Conservation (phyloP, 2,888 invertebrate species). For the Exocentrus adspersus region DNA sequence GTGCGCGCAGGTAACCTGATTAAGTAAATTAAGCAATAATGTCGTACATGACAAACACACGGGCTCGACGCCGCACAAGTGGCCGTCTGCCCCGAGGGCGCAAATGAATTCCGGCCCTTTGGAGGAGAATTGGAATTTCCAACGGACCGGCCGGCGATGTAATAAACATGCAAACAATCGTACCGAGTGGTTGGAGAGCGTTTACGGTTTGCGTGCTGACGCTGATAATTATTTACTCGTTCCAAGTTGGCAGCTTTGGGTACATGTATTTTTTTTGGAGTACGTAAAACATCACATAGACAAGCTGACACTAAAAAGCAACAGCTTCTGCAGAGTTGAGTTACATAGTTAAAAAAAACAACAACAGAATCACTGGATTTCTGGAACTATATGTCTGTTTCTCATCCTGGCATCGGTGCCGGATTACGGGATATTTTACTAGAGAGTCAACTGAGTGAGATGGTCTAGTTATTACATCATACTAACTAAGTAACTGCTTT, state of each 20-base stretch:
- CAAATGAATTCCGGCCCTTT: constrained; percentile 36
- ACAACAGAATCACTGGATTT: too few relatives aligned
- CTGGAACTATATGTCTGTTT: too few relatives aligned
- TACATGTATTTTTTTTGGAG: too few relatives aligned
- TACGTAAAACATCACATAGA: too few relatives aligned
- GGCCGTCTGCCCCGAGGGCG: constrained; percentile 33
- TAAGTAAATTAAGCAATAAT: constrained; percentile 43
- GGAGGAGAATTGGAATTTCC: constrained; percentile 38
- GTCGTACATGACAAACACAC: constrained; percentile 41
- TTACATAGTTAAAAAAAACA: too few relatives aligned
- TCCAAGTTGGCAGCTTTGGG: not conserved
- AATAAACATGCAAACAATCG: constrained; percentile 36
- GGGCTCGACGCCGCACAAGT: constrained; percentile 38
- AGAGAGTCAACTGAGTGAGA: too few relatives aligned
- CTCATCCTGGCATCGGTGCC: too few relatives aligned
- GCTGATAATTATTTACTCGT: not conserved
- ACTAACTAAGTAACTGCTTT: too few relatives aligned
- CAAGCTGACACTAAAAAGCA: too few relatives aligned
- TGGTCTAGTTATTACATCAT: too few relatives aligned
- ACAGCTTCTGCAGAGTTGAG: too few relatives aligned
- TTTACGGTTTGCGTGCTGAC: not conserved
- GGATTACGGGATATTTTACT: too few relatives aligned
- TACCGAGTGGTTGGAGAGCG: constrained; percentile 16
- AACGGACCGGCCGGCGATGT: constrained; percentile 29
- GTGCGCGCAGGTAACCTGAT: constrained; percentile 37